A percentile compares a stretch with the other conserved stretches of the same genome.
phyloP scores from a whole-genome alignment of 2,888 invertebrate genomes.

The Dilophus febrilis region DNA sequence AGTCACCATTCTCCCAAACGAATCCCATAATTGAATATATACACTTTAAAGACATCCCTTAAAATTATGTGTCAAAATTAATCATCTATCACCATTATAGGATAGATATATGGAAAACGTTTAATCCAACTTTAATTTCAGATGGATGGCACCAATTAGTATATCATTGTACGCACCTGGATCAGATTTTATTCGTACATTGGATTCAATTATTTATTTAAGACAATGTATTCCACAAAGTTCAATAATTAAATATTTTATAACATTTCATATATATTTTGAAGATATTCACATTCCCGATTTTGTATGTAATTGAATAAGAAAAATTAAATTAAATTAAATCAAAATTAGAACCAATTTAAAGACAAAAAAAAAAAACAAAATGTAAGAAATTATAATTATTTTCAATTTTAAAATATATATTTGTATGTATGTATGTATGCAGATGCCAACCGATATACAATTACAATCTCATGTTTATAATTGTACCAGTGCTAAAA shows the following conservation, averaged over 20 bases:
- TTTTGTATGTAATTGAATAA: conserved; percentile 12
- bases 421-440: conserved; percentile 27
- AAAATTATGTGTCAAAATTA: too few relatives aligned
- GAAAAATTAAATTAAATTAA: neutral
- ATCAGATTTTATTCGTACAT: conserved; percentile 36
- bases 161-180: conserved; percentile 47
- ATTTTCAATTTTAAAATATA: neutral
- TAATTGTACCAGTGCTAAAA: conserved; percentile 34
- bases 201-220: conserved; percentile 39
- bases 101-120: too few relatives aligned
- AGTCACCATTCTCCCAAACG: too few relatives aligned
- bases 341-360: too few relatives aligned
- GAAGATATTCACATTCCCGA: conserved; percentile 38
- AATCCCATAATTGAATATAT: too few relatives aligned
- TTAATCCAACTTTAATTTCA: too few relatives aligned
- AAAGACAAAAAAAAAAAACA: too few relatives aligned
- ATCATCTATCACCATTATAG: too few relatives aligned
- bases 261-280: conserved; percentile 48
- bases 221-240: conserved; percentile 34
- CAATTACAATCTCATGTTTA: conserved; percentile 37
- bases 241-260: conserved; percentile 35
- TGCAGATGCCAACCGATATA: conserved; percentile 29
- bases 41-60: too few relatives aligned
- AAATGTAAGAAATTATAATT: too few relatives aligned
- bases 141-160: conserved; percentile 48